These are phyloP conservation scores for Anisognathus igniventris DNA, from an alignment of 2,797 vertebrate species.

Conservation along the genomic window DNA sequence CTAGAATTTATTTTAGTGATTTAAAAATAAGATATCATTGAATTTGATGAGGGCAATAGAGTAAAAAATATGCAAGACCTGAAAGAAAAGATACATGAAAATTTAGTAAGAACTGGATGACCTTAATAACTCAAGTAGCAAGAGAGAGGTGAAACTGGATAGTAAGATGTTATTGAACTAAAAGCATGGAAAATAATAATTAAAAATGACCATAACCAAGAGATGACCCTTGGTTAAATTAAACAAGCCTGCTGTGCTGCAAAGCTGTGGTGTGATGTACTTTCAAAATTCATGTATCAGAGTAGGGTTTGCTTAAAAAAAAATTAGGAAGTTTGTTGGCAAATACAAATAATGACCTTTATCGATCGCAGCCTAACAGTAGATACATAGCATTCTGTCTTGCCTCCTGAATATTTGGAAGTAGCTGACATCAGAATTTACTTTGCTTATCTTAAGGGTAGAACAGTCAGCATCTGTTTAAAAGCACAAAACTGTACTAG, in stretches of 20 bases:
- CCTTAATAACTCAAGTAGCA: not conserved
- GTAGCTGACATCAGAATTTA: not conserved
- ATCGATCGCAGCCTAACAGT: not conserved
- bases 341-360: not conserved
- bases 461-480: not conserved
- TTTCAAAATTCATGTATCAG: not conserved
- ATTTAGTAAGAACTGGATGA: not conserved
- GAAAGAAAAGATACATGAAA: not conserved
- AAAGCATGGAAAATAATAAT: conserved; percentile 24
- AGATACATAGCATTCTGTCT: not conserved
- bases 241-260: not conserved
- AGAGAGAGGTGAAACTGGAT: not conserved
- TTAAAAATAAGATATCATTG: not conserved
- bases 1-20: not conserved
- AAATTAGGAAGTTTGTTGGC: not conserved
- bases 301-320: not conserved
- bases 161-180: not conserved
- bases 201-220: not conserved
- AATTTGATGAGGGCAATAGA: not conserved
- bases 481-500: not conserved
- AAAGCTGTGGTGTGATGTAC: not conserved
- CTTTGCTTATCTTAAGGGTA: not conserved
- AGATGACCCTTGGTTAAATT: not conserved
- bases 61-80: not conserved
- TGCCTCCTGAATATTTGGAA: not conserved